A percentile compares a stretch with the other conserved stretches of the same genome.
Conservation (phyloP, 2,113 vertebrate species). For the Romanogobio albipinnatus region DNA sequence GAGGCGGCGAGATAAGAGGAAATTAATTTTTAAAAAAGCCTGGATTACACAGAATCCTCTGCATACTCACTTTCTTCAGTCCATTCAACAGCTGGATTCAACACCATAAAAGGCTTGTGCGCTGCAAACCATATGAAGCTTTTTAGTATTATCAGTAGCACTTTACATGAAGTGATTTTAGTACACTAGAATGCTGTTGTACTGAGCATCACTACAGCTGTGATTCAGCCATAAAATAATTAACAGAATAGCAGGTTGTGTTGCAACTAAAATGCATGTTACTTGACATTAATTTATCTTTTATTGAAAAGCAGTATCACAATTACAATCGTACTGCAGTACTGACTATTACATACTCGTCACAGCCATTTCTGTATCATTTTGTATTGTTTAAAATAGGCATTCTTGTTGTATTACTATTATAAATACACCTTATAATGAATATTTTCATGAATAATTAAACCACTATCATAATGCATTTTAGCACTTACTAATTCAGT, state of each 20-base stretch:
- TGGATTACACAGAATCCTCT: conserved; percentile 35
- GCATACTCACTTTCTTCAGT: conserved; percentile 29
- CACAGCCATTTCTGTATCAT: not conserved
- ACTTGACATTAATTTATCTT: not conserved
- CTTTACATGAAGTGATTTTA: not conserved
- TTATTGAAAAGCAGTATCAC: not conserved
- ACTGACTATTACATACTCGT: not conserved
- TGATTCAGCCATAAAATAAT: not conserved
- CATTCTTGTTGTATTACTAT: not conserved
- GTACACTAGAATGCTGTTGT: not conserved
- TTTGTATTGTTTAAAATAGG: not conserved
- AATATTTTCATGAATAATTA: not conserved
- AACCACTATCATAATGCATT: not conserved
- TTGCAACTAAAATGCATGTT: not conserved
- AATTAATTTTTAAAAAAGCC: conserved; percentile 37
- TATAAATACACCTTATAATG: not conserved
- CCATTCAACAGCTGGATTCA: not conserved
- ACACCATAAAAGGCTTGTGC: conserved; percentile 11
- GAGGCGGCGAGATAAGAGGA: conserved; percentile 13
- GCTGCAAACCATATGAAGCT: not conserved
- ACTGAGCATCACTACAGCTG: not conserved
- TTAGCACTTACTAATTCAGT: not conserved
- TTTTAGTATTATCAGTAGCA: conserved; percentile 5
- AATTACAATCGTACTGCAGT: not conserved
- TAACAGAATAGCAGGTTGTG: not conserved